Evolutionary conservation across 2,888 invertebrate species (phyloP).

Genomic region (Agrochola circellaris): DNA sequence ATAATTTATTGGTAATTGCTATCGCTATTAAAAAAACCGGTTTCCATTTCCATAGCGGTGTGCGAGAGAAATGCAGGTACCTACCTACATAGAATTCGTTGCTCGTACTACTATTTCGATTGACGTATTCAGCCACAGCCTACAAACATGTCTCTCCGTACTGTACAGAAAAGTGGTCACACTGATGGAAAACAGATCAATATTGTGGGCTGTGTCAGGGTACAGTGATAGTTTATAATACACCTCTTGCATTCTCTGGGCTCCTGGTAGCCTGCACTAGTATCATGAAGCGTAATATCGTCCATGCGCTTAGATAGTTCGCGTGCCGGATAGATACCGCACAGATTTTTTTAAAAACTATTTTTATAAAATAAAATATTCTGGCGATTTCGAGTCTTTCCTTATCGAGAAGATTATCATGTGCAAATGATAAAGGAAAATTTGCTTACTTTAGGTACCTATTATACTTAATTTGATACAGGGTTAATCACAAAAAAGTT

Average conservation of each 20-base stretch:
- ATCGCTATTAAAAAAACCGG: conserved; percentile 1
- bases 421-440: conserved; percentile 7
- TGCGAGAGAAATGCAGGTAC: conserved; percentile 21
- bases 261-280: conserved; percentile 39
- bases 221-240: neutral
- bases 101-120: neutral
- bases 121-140: conserved; percentile 24
- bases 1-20: conserved; percentile 18
- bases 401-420: neutral
- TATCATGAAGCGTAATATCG: neutral
- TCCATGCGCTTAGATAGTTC: neutral
- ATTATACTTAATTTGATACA: neutral
- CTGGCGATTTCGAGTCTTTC: neutral
- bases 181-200: conserved; percentile 9
- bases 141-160: neutral
- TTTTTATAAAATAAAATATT: neutral
- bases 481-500: neutral
- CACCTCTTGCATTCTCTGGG: conserved; percentile 9
- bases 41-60: conserved; percentile 7
- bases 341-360: neutral
- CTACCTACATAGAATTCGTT: neutral
- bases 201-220: conserved; percentile 18
- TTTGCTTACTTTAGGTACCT: neutral
- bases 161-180: neutral
- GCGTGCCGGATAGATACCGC: too few relatives aligned